Evolutionary conservation across 2,888 invertebrate species (phyloP).

Genomic region (Hypena proboscidalis): DNA sequence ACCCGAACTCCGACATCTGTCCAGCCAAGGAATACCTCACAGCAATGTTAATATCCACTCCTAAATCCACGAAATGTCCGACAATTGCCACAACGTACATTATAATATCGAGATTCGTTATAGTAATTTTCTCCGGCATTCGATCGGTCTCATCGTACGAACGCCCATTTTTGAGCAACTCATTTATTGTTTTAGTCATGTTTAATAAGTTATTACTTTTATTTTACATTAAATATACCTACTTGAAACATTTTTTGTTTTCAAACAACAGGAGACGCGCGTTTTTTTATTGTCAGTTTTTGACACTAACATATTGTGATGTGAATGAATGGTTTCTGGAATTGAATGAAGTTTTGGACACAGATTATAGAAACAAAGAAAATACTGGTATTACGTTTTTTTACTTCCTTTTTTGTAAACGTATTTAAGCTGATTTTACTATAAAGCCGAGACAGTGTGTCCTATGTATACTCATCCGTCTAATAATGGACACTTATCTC

Average conservation of each 20-base stretch:
- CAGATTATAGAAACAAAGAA: no score
- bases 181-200: conserved; percentile 67
- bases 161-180: conserved; percentile 65
- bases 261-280: conserved; percentile 10
- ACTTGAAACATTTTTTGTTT: conserved; percentile 7
- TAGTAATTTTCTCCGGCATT: conserved; percentile 85
- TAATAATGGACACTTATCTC: no score
- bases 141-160: conserved; percentile 85
- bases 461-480: no score
- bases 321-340: no score
- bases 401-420: no score
- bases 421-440: no score
- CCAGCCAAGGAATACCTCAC: conserved; percentile 85
- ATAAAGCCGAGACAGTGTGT: no score
- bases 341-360: no score
- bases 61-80: conserved; percentile 89
- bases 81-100: conserved; percentile 88
- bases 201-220: conserved; percentile 7
- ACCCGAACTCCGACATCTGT: conserved; percentile 86
- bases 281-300: not conserved
- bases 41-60: conserved; percentile 89
- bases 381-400: no score
- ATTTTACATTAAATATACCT: not conserved
- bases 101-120: conserved; percentile 86
- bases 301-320: not conserved